Conservation (phyloP, 1,140 invertebrate genomes). For the Trinorchestia longiramus region DNA sequence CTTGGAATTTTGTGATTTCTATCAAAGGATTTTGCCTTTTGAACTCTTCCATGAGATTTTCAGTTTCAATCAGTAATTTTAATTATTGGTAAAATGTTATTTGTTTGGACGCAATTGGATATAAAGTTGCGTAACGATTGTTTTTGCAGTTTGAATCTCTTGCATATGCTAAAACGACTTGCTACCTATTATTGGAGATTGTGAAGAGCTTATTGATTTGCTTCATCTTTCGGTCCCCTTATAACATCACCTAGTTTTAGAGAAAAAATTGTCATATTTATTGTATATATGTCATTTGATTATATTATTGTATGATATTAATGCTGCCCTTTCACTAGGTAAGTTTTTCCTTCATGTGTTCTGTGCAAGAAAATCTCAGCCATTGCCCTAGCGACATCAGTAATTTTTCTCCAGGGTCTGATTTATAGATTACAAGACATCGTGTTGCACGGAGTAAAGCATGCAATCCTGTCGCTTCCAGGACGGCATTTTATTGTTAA, state of each 20-base stretch:
- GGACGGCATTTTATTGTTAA: background rate
- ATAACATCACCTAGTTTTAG: background rate
- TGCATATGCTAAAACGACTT: too few species aligned
- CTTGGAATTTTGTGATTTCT: background rate
- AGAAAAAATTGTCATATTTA: background rate
- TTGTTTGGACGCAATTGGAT: background rate
- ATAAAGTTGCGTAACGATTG: background rate
- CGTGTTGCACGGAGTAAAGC: constrained; percentile 17
- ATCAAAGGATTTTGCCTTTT: background rate
- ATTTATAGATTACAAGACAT: background rate
- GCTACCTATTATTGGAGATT: too few species aligned
- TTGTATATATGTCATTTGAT: background rate
- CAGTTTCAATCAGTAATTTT: background rate
- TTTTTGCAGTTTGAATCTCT: too few species aligned
- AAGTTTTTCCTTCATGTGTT: background rate
- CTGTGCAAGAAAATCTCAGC: background rate
- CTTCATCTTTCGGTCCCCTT: background rate
- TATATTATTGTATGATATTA: background rate
- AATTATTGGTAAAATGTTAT: background rate
- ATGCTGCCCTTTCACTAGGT: background rate
- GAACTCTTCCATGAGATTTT: background rate
- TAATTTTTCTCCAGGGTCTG: background rate
- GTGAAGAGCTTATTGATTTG: too few species aligned
- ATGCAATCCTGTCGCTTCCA: background rate
- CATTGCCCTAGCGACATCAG: background rate